Percentiles rank a stretch among this genome's conserved stretches.
These are phyloP conservation scores for Agrypnus murinus DNA, from an alignment of 2,888 invertebrate species.

Conservation along the genomic window DNA sequence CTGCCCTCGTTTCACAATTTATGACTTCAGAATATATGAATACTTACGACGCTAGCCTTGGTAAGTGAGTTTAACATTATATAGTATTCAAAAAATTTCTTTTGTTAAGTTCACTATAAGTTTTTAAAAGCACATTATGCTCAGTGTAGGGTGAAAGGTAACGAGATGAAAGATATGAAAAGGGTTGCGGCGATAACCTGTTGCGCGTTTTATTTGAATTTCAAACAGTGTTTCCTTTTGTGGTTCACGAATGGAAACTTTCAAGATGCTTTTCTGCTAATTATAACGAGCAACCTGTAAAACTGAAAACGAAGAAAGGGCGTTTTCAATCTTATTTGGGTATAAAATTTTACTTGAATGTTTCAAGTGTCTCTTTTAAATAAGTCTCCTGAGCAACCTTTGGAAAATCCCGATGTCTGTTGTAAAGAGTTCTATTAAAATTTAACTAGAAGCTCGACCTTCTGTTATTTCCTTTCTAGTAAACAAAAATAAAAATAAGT, in stretches of 20 bases:
- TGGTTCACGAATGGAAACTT: constrained; percentile 7
- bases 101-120: neutral
- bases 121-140: neutral
- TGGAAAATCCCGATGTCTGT: too few species aligned
- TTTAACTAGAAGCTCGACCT: too few species aligned
- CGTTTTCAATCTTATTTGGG: too few species aligned
- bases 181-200: constrained; percentile 21
- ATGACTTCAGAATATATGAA: constrained; percentile 98
- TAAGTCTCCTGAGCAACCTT: too few species aligned
- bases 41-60: constrained; percentile 93
- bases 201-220: constrained; percentile 32
- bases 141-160: neutral
- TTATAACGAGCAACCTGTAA: neutral
- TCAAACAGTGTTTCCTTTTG: constrained; percentile 7
- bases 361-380: too few species aligned
- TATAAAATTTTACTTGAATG: too few species aligned
- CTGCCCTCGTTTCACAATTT: constrained; percentile 92
- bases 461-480: too few species aligned
- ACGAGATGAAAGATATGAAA: neutral
- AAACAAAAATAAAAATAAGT: too few species aligned
- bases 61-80: constrained; percentile 72
- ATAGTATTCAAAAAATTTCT: neutral
- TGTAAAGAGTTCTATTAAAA: too few species aligned
- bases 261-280: neutral
- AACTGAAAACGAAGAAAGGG: too few species aligned